Evolutionary conservation across 2,797 vertebrate genomes (phyloP).

Genomic region (Megalops cyprinoides): DNA sequence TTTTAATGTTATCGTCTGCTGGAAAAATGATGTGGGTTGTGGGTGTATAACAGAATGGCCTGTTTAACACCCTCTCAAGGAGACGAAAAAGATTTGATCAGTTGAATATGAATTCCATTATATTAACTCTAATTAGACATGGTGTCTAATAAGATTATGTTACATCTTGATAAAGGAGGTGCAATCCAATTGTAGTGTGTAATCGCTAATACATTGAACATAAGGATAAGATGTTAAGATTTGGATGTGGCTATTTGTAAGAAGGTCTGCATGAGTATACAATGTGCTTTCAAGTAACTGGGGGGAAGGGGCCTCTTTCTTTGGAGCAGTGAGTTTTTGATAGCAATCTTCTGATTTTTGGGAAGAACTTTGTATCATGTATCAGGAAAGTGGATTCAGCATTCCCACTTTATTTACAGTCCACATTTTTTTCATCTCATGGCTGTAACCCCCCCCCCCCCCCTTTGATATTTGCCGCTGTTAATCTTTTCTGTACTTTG

Average conservation of each 20-base stretch:
- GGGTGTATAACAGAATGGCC: not conserved
- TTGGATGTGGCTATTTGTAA: not conserved
- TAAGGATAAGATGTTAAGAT: not conserved
- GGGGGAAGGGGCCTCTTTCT: not conserved
- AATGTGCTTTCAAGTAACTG: not conserved
- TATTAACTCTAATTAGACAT: not conserved
- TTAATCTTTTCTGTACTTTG: slow-evolving; percentile 34
- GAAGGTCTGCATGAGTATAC: not conserved
- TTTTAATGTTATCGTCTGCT: too few relatives aligned
- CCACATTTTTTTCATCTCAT: too few relatives aligned
- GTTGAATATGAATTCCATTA: not conserved
- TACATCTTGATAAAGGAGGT: not conserved
- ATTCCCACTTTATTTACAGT: not conserved
- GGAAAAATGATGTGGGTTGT: too few relatives aligned
- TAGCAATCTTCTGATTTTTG: not conserved
- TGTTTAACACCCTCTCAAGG: too few relatives aligned
- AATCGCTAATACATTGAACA: not conserved
- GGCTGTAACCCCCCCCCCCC: too few relatives aligned
- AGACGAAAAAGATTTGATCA: not conserved
- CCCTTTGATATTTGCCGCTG: not conserved
- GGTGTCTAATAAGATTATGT: not conserved
- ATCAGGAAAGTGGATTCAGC: not conserved
- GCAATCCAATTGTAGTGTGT: not conserved
- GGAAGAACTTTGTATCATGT: not conserved
- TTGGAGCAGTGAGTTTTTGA: not conserved